These are phyloP conservation scores for Eugnorisma glareosa DNA, from an alignment of 2,888 invertebrate species.

Conservation along the genomic window DNA sequence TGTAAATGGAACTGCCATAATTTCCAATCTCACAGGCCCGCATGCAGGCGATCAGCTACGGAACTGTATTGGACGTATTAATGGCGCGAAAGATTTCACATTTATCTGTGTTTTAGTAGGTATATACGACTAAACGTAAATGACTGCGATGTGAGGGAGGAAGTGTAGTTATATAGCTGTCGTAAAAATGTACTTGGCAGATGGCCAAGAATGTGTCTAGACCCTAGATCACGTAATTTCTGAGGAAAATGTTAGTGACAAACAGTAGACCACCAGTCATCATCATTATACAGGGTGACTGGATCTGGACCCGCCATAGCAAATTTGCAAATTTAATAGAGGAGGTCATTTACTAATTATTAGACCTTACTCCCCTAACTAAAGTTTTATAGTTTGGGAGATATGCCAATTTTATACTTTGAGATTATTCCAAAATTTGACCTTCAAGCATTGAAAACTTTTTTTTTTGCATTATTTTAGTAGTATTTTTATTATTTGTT, in stretches of 20 bases:
- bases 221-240: not conserved
- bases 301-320: too few relatives aligned
- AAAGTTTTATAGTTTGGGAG: too few relatives aligned
- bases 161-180: not conserved
- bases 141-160: not conserved
- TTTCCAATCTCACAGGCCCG: conserved; percentile 43
- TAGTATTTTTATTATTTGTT: too few relatives aligned
- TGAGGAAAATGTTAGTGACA: not conserved
- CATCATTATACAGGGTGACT: too few relatives aligned
- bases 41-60: conserved; percentile 48
- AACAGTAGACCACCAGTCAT: not conserved
- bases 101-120: conserved; percentile 32
- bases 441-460: too few relatives aligned
- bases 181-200: not conserved
- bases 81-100: conserved; percentile 40
- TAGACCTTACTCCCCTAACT: too few relatives aligned
- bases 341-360: too few relatives aligned
- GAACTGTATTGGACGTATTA: conserved; percentile 14
- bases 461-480: too few relatives aligned
- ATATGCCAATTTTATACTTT: too few relatives aligned
- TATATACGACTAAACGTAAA: not conserved
- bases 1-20: conserved; percentile 28
- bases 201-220: not conserved
- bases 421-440: too few relatives aligned
- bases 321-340: too few relatives aligned